These are phyloP conservation scores for Mionectes olivaceus DNA, from an alignment of 2,797 vertebrate genomes.

Conservation along the genomic window DNA sequence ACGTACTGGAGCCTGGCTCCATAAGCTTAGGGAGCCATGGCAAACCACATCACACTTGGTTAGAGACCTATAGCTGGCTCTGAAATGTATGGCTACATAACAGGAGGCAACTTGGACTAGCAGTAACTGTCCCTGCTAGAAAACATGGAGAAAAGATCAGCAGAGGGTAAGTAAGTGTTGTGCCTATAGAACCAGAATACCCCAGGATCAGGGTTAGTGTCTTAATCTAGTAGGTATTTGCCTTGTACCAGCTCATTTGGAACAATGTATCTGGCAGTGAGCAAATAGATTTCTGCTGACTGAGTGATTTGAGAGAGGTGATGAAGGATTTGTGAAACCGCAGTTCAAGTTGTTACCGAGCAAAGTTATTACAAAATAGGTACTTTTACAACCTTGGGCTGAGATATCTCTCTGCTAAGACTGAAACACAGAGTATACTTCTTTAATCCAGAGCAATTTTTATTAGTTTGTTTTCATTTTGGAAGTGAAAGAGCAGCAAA, in stretches of 20 bases:
- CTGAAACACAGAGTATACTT: background rate
- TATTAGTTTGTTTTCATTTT: background rate
- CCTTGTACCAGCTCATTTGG: background rate
- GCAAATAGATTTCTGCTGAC: background rate
- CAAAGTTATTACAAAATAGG: background rate
- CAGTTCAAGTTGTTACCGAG: background rate
- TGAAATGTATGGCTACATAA: background rate
- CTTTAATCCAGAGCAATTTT: background rate
- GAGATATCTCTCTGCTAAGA: background rate
- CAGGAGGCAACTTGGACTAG: background rate
- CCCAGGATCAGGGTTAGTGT: background rate
- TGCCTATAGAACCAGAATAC: background rate
- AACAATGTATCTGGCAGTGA: fast-evolving
- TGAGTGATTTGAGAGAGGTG: background rate
- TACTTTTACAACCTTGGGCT: background rate
- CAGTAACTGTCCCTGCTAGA: background rate
- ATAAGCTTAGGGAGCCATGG: background rate
- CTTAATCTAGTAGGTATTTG: fast-evolving
- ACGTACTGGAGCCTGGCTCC: background rate
- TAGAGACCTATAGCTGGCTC: background rate
- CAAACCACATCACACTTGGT: background rate
- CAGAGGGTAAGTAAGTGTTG: background rate
- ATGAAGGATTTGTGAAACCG: background rate
- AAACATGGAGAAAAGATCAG: background rate
- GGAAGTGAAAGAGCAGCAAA: background rate